Evolutionary conservation across 2,797 vertebrate species (phyloP).

Genomic region (Tolypeutes matacus): DNA sequence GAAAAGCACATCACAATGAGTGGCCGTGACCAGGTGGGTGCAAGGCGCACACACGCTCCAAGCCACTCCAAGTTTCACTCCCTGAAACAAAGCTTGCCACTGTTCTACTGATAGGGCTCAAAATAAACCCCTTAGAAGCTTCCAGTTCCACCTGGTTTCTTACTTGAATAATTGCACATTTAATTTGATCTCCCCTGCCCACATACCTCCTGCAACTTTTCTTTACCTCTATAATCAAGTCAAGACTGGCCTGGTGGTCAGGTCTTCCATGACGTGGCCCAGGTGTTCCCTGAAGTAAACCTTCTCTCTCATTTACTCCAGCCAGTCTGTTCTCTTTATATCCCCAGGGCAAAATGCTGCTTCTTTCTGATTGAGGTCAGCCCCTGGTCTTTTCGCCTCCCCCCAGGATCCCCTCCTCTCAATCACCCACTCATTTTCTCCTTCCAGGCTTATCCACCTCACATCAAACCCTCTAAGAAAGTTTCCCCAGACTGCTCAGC

Average conservation of each 20-base stretch:
- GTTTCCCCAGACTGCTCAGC: background rate
- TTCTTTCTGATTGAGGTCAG: background rate
- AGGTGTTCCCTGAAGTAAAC: background rate
- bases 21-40: slow-evolving; percentile 89
- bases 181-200: background rate
- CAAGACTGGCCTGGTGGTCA: background rate
- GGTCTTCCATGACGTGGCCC: background rate
- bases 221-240: background rate
- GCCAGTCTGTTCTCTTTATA: background rate
- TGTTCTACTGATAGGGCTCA: background rate
- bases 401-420: background rate
- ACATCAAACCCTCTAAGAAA: background rate
- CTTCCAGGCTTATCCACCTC: background rate
- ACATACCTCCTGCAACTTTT: background rate
- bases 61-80: background rate
- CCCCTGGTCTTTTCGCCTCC: background rate
- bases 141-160: background rate
- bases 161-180: background rate
- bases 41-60: background rate
- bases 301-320: background rate
- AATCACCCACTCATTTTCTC: background rate
- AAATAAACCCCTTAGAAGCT: background rate
- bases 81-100: background rate
- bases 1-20: slow-evolving; percentile 91
- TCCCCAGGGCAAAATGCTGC: background rate